phyloP scores from a whole-genome alignment of 2,113 vertebrate genomes.

The Clarias batrachus region DNA sequence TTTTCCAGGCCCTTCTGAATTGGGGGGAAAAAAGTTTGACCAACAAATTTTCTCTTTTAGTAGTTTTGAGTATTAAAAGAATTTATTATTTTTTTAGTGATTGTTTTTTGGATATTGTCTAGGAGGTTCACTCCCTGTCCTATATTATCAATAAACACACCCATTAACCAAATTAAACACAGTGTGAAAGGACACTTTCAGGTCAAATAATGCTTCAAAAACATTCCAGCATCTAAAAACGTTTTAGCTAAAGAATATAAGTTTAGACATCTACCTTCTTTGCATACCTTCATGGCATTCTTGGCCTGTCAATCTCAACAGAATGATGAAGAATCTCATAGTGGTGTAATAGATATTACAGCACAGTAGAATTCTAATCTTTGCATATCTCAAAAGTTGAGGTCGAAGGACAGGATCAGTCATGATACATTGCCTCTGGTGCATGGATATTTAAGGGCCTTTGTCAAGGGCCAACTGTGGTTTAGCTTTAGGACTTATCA shows the following conservation, averaged over 20 bases:
- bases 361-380: not conserved
- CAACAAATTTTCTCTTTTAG: not conserved
- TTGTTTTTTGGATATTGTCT: not conserved
- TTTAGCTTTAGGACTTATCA: too few species aligned
- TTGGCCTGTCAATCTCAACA: not conserved
- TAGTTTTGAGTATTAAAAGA: not conserved
- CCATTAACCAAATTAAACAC: constrained; percentile 33
- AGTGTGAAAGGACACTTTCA: constrained; percentile 3
- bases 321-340: not conserved
- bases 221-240: not conserved
- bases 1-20: too few species aligned
- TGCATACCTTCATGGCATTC: not conserved
- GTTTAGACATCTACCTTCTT: not conserved
- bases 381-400: not conserved
- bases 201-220: not conserved
- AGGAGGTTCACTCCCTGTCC: not conserved
- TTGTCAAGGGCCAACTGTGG: not conserved
- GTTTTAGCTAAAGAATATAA: not conserved
- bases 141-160: constrained; percentile 54
- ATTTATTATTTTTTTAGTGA: not conserved
- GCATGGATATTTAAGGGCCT: not conserved
- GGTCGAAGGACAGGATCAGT: not conserved
- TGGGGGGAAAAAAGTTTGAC: not conserved
- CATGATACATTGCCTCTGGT: not conserved
- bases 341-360: not conserved